Evolutionary conservation across 2,888 invertebrate genomes (phyloP).

Genomic region (Lasioglossum calceatum): DNA sequence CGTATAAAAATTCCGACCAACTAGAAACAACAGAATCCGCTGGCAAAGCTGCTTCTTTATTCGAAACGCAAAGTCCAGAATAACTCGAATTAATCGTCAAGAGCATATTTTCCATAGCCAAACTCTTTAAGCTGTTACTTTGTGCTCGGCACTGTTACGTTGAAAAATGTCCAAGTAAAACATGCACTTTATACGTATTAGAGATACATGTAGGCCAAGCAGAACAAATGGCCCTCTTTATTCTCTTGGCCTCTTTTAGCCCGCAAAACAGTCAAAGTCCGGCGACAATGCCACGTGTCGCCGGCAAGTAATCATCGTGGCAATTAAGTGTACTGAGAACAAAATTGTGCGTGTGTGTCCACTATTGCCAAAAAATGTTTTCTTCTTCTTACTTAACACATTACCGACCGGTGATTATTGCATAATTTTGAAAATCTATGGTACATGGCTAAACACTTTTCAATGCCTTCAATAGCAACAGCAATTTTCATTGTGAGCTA

Average conservation of each 20-base stretch:
- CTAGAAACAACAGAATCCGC: not conserved
- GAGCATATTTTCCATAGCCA: not conserved
- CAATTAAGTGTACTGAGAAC: constrained; percentile 50
- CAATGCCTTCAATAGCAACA: too few species aligned
- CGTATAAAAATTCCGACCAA: not conserved
- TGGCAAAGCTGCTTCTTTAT: not conserved
- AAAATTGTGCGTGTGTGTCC: constrained; percentile 4
- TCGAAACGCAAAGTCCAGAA: not conserved
- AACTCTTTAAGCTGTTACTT: constrained; percentile 12
- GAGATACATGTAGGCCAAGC: constrained; percentile 46
- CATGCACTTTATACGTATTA: constrained; percentile 49
- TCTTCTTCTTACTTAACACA: not conserved
- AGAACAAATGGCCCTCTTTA: constrained; percentile 41
- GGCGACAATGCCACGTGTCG: not conserved
- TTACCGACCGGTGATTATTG: too few species aligned
- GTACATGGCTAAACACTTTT: too few species aligned
- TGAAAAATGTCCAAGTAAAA: constrained; percentile 49
- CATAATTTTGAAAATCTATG: too few species aligned
- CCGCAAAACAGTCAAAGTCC: constrained; percentile 45
- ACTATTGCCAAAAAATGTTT: not conserved
- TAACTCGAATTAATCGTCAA: constrained; percentile 9
- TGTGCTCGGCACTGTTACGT: not conserved
- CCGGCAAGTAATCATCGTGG: constrained; percentile 71
- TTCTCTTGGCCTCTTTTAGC: constrained; percentile 6
- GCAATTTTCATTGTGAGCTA: too few species aligned